phyloP scores from a whole-genome alignment of 2,113 vertebrate genomes.

The Cheirogaleus medius region DNA sequence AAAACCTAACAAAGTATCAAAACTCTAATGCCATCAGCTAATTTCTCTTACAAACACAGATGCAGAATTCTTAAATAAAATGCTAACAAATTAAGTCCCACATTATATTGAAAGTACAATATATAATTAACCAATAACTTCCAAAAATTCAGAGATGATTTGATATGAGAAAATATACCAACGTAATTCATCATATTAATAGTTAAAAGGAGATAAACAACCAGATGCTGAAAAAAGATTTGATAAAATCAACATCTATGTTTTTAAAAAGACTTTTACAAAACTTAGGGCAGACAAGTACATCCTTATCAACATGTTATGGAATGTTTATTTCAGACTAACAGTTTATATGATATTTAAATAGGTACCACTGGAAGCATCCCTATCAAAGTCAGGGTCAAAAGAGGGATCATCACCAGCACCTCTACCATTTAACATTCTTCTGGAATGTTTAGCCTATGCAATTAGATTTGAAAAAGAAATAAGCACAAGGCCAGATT shows the following conservation, averaged over 20 bases:
- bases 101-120: not conserved
- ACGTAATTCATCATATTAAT: not conserved
- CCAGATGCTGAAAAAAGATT: not conserved
- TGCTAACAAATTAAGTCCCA: not conserved
- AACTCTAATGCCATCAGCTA: not conserved
- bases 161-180: not conserved
- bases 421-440: not conserved
- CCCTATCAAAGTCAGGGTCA: not conserved
- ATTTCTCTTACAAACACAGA: slow-evolving; percentile 31
- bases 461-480: not conserved
- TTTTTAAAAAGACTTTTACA: not conserved
- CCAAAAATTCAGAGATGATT: slow-evolving; percentile 20
- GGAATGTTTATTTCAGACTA: not conserved
- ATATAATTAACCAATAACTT: not conserved
- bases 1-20: slow-evolving; percentile 31
- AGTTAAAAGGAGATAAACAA: slow-evolving; percentile 5
- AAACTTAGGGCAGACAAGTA: not conserved
- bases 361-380: not conserved
- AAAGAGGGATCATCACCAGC: not conserved
- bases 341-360: not conserved
- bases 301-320: not conserved
- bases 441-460: not conserved
- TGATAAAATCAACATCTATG: not conserved
- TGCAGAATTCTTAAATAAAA: slow-evolving; percentile 34
- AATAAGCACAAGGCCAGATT: not conserved